Evolutionary conservation across 2,888 invertebrate genomes (phyloP), one percentile per base, ranked within the genome.

Genomic region (Biston betularia): DNA sequence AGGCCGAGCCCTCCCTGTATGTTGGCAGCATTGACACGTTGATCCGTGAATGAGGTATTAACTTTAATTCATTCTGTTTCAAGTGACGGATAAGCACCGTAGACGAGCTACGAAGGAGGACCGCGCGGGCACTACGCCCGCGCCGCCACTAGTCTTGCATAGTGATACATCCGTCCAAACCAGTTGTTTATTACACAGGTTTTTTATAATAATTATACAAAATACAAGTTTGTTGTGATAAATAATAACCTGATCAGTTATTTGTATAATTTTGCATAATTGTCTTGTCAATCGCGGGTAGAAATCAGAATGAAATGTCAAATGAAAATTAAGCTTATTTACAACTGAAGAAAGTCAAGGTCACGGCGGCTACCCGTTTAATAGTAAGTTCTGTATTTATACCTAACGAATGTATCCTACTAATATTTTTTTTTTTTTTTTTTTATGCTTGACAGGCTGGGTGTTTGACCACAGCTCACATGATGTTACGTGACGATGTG

Each of bases 141-240:
- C 55, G 55, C 55, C 33, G 53, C 38, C 9, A 35, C 10, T 7
- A 4, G 42, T 48, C 48, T 8, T 55, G 55, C 40, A 42, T 42
- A 12, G 42, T 55, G 55, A 42, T 33, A 55, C 55, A 33, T 55
- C 55, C 55, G 55, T 14, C 8, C 50, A 7, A 35, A 35, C 50
- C n/a, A 6, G 44, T 50, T n/a, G 35, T 35, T 35, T 34, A 50
- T 50, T 48, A 50, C 8, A 35, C 50, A n/a, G 4, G 35, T 50
- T 34, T 50, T 34, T 50, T 38, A 9, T n/a, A 34, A 50, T 50
- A 50, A 35, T 50, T 50, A 50, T 34, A 50, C 50, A 50, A 50
- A 34, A 50, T 33, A 55, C 12, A 6, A 33, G 42, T 55, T 24
- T 24, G 15, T 54, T 8, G n/a, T 55, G 44, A 42, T 54, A 6